A percentile compares a stretch with the other conserved stretches of the same genome.
Conservation (phyloP, 2,113 vertebrate genomes). For the Bubalus kerabau region DNA sequence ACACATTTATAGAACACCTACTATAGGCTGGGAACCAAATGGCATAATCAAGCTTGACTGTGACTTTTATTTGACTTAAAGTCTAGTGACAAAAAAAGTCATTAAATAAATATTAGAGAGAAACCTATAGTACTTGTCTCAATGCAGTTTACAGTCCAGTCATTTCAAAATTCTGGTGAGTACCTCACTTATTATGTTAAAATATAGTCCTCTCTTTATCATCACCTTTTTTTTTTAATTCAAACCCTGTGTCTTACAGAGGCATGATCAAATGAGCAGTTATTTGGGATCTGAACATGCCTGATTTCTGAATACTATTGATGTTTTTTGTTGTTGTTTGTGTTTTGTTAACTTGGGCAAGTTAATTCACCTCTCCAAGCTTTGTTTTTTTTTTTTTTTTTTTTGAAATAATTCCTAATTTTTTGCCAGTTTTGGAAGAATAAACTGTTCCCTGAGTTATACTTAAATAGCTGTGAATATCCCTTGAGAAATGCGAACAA, state of each 20-base stretch:
- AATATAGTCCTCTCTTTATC: background rate
- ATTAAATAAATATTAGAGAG: background rate
- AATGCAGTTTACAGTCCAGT: background rate
- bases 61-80: background rate
- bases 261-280: accelerated
- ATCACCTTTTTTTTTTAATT: background rate
- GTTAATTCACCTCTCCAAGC: background rate
- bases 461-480: background rate
- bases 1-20: background rate
- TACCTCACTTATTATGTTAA: background rate
- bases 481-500: background rate
- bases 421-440: background rate
- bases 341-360: background rate
- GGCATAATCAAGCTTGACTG: background rate
- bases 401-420: background rate
- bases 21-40: background rate
- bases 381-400: background rate
- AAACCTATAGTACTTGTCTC: background rate
- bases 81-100: background rate
- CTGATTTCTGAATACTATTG: background rate
- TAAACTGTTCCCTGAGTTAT: background rate
- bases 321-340: background rate
- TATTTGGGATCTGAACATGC: background rate
- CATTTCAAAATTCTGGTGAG: background rate
- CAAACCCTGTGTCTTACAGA: background rate